These are phyloP conservation scores for Ptychochromis oligacanthus DNA, from an alignment of 2,113 vertebrate genomes.

Conservation along the genomic window DNA sequence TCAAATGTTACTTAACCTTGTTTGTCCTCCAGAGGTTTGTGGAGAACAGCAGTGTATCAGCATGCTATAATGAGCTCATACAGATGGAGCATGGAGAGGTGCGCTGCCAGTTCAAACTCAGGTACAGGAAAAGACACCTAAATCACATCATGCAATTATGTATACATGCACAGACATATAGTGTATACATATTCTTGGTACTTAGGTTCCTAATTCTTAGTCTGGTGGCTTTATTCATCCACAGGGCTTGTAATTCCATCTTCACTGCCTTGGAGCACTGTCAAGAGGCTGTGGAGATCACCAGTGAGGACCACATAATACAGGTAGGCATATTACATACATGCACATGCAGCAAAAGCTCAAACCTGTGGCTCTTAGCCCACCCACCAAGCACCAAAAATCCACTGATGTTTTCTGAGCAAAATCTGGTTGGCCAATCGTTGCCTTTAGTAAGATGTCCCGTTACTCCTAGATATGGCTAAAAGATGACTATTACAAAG, in stretches of 20 bases:
- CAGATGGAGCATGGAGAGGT: slow-evolving; percentile 94
- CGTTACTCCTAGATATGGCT: too few relatives aligned
- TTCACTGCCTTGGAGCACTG: slow-evolving; percentile 94
- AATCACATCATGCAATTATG: not conserved
- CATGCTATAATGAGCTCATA: slow-evolving; percentile 95
- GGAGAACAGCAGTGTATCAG: slow-evolving; percentile 89
- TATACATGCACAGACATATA: not conserved
- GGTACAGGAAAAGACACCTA: slow-evolving; percentile 76
- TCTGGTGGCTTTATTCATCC: slow-evolving; percentile 49
- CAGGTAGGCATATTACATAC: slow-evolving; percentile 81
- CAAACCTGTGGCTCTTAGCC: not conserved
- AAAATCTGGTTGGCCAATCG: too few relatives aligned
- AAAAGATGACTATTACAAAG: too few relatives aligned
- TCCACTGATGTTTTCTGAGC: too few relatives aligned
- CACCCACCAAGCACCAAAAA: too few relatives aligned
- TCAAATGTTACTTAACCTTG: slow-evolving; percentile 34
- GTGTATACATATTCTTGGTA: not conserved
- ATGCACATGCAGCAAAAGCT: not conserved
- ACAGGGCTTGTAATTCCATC: slow-evolving; percentile 92
- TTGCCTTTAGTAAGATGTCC: too few relatives aligned
- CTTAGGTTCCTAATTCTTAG: not conserved
- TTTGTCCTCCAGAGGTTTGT: slow-evolving; percentile 86
- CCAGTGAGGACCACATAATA: slow-evolving; percentile 94
- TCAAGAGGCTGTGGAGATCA: slow-evolving; percentile 97
- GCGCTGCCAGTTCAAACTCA: slow-evolving; percentile 93